These are phyloP conservation scores for Rhagoletis pomonella DNA, from an alignment of 1,140 invertebrate genomes.

Conservation along the genomic window DNA sequence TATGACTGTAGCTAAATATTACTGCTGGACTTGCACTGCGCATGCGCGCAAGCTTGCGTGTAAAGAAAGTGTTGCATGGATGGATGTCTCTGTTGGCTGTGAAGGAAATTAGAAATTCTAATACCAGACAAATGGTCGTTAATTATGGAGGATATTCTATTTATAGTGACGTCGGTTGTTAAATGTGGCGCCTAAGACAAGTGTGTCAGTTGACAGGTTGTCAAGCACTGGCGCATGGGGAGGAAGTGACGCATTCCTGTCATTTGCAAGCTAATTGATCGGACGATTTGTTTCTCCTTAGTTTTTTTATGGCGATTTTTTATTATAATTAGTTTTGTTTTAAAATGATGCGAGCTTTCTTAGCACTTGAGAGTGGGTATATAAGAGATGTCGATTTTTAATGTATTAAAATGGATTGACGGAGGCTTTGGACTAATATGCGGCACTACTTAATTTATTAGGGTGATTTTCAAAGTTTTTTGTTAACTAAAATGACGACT, in stretches of 20 bases:
- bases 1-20: neutral
- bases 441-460: too few relatives aligned
- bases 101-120: slow-evolving; percentile 47
- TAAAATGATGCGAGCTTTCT: too few relatives aligned
- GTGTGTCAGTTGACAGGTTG: slow-evolving; percentile 39
- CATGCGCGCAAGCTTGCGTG: slow-evolving; percentile 23
- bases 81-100: neutral
- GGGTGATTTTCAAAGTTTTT: too few relatives aligned
- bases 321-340: too few relatives aligned
- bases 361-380: too few relatives aligned
- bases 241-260: neutral
- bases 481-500: too few relatives aligned
- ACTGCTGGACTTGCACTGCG: neutral
- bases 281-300: neutral
- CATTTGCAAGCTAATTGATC: neutral
- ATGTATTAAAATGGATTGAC: too few relatives aligned
- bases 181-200: slow-evolving; percentile 38
- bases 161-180: slow-evolving; percentile 23
- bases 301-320: neutral
- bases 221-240: neutral
- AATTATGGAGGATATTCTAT: slow-evolving; percentile 26
- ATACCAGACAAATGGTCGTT: slow-evolving; percentile 45
- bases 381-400: too few relatives aligned
- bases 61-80: slow-evolving; percentile 15
- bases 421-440: too few relatives aligned